Evolutionary conservation across 2,888 invertebrate genomes (phyloP), one percentile per base, ranked within the genome.

Genomic region (Stratiomys singularior): DNA sequence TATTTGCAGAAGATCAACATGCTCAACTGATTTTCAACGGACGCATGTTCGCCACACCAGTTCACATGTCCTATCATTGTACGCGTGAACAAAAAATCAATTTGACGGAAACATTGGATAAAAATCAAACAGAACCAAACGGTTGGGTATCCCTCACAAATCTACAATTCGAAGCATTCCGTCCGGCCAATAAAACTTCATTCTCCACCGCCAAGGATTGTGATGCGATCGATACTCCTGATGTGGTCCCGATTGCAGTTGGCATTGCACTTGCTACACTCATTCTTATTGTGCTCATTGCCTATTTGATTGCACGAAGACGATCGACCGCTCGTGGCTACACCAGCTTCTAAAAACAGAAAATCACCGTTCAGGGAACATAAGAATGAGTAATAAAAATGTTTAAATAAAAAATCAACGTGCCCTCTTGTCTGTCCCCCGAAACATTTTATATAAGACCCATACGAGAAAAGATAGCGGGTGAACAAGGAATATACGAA

Each of bases 221-320:
- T 86, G 90, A 90, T 82, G 89, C 91, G 78, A 89, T 89, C 47
- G 92, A 92, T 83, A 92, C 94, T 4, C 92, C 95, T 18, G 98
- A 98, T 88, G 91, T 96, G 80, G 98, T 99, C 78, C 99, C 99
- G 27, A 98, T 99, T 85, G 96, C 96, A 25, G 99, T 99, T 80
- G 99, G 99, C 18, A 95, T 96, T 85, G 95, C 96, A 72, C 89
- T 99, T 78, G 96, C 95, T 80, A 95, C 92, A 72, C 90, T 98
- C 78, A 96, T 99, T 81, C 88, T 97, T 79, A 92, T 98, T 81
- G 97, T 99, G 76, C 91, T 99, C 82, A 91, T 94, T 82, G 96
- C 96, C 63, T 99, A 99, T 89, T 90, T 99, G 81, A 92, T 97
- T 84, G 98, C 96, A 79, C 94, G 99, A 84, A 92, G 94, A 85